These are phyloP conservation scores for Heliopora coerulea DNA, from an alignment of 92 coral and sea anemone genomes.

Conservation along the genomic window DNA sequence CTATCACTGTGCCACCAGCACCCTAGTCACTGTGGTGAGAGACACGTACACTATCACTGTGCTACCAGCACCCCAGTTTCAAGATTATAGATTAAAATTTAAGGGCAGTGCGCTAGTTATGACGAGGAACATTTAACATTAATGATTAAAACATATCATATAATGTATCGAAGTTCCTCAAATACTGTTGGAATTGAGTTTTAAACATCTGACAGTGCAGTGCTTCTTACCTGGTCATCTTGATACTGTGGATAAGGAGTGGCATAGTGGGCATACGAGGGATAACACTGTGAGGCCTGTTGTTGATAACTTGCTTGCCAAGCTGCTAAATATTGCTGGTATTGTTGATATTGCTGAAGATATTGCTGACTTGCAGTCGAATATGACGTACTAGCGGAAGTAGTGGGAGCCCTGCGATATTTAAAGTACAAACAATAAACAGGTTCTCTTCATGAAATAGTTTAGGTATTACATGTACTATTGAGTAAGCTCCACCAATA, in stretches of 20 bases:
- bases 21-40: too few species aligned
- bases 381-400: slow-evolving; percentile 6
- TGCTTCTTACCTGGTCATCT: slow-evolving; percentile 8
- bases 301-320: slow-evolving; percentile 96
- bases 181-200: background rate
- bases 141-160: too few species aligned
- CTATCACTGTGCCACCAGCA: too few species aligned
- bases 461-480: background rate
- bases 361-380: slow-evolving; percentile 63
- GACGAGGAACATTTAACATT: too few species aligned
- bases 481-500: background rate
- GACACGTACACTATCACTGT: too few species aligned
- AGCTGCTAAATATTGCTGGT: slow-evolving; percentile 92
- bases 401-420: slow-evolving; percentile 57
- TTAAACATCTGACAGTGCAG: background rate
- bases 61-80: too few species aligned
- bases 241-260: slow-evolving; percentile 48
- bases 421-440: slow-evolving; percentile 44
- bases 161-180: too few species aligned
- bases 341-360: slow-evolving; percentile 91
- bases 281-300: slow-evolving; percentile 64
- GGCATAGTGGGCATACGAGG: slow-evolving; percentile 57
- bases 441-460: too few species aligned
- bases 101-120: too few species aligned
- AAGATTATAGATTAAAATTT: too few species aligned